These are phyloP conservation scores for Spea bombifrons DNA, from an alignment of 2,113 vertebrate genomes.

Conservation along the genomic window DNA sequence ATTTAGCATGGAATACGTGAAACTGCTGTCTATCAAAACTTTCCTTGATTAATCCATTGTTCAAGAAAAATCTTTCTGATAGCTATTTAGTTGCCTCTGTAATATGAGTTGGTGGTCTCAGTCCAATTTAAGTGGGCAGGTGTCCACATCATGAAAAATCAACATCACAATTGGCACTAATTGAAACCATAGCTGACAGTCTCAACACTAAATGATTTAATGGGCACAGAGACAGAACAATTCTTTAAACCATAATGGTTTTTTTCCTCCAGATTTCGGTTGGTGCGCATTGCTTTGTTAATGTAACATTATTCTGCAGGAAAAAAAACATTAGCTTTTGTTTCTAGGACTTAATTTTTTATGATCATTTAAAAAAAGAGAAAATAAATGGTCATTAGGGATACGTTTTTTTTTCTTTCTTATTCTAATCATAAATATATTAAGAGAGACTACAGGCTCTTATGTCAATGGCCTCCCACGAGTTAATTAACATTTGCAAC, in stretches of 20 bases:
- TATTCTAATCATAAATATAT: constrained; percentile 1
- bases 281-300: constrained; percentile 42
- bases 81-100: constrained; percentile 46
- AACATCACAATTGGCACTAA: constrained; percentile 49
- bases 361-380: constrained; percentile 13
- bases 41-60: constrained; percentile 48
- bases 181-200: constrained; percentile 46
- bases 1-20: constrained; percentile 44
- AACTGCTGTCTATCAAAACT: constrained; percentile 44
- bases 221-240: constrained; percentile 46
- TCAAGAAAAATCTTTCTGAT: constrained; percentile 45
- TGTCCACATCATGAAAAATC: constrained; percentile 47
- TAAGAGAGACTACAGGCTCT: constrained; percentile 1
- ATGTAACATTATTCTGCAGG: constrained; percentile 30
- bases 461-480: neutral
- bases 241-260: constrained; percentile 43
- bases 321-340: constrained; percentile 37
- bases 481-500: neutral
- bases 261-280: constrained; percentile 43
- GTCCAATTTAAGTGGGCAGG: constrained; percentile 48
- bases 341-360: constrained; percentile 37
- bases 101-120: constrained; percentile 47
- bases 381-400: constrained; percentile 24
- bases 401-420: neutral
- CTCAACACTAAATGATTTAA: constrained; percentile 49